These are phyloP conservation scores for Hirtodrosophila trivittata DNA, from an alignment of 2,888 invertebrate genomes.

Conservation along the genomic window DNA sequence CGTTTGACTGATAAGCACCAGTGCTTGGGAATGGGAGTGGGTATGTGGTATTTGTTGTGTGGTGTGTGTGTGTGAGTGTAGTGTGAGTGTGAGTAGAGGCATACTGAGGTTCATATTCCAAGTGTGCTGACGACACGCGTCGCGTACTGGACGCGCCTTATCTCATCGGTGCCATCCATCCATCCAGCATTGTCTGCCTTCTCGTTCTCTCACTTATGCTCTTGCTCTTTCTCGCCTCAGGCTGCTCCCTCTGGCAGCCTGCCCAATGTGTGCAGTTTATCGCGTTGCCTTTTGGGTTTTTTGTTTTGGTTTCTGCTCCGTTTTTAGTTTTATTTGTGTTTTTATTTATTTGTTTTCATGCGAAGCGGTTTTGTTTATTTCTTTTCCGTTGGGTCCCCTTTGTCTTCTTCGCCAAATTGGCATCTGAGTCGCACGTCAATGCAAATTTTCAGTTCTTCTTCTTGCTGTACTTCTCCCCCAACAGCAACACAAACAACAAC, in stretches of 20 bases:
- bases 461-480: background rate
- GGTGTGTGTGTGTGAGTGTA: too few species aligned
- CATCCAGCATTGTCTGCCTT: background rate
- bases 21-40: background rate
- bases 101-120: too few species aligned
- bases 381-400: conserved; percentile 26
- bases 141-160: conserved; percentile 38
- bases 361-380: conserved; percentile 73
- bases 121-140: conserved; percentile 8
- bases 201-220: background rate
- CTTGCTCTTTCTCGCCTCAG: conserved; percentile 1
- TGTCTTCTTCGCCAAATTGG: conserved; percentile 55
- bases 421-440: conserved; percentile 56
- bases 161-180: conserved; percentile 37
- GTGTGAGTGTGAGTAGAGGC: conserved; percentile 6
- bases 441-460: conserved; percentile 50
- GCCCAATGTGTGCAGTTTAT: conserved; percentile 31
- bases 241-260: conserved; percentile 25
- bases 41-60: too few species aligned
- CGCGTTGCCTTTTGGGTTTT: conserved; percentile 34
- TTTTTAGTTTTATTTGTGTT: too few species aligned
- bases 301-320: conserved; percentile 22
- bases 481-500: conserved; percentile 1
- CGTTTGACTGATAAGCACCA: conserved; percentile 53
- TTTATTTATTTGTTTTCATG: conserved; percentile 65